Evolutionary conservation across 2,888 invertebrate species (phyloP), one percentile per base, ranked within the genome.

Genomic region (Apoderus coryli): DNA sequence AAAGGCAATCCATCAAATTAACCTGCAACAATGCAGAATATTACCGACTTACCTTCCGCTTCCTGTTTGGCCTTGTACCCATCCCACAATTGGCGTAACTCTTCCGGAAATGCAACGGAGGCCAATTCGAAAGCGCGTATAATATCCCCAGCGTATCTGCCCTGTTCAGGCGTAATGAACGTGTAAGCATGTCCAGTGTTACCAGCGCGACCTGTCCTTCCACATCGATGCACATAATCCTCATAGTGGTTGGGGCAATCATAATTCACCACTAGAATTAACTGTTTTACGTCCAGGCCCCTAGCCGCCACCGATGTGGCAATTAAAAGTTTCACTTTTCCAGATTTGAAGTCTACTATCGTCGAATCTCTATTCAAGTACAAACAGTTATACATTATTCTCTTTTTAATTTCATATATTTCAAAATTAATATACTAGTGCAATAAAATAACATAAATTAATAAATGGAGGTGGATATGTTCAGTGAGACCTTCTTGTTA

Each of bases 191-290:
- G 88, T 4, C 98, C 98, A 55, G 92, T 92, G 57, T 93, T 93
- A 2, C 96, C 98, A 2, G 86, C 88, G 11, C 86, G 69, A 0
- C 86, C 86, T 0, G 86, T 88, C 33, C 86, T 67, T 1, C 86
- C 93, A 59, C 92, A 95, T 19, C 39, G 75, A 57, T 99, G 98
- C 11, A 99, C 96, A 57, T 99, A 99, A 59, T 99, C 98, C 60
- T 99, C 98, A 52, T 98, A 98, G 59, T 99, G 98, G 60, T 98
- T 98, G 0, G 98, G 96, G 49, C 93, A 95, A 60, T 99, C 96
- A 57, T 93, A 98, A 61, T 99, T 99, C 9, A 99, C 81, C 2
- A 99, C 98, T 15, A 98, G 63, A 48, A 93, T 92, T 31, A 98
- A 68, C 47, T 96, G 90, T 54, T 96, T 96, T 1, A 99, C 96